These are phyloP conservation scores for Triplophysa siluroides DNA, from an alignment of 2,113 vertebrate species.

Conservation along the genomic window DNA sequence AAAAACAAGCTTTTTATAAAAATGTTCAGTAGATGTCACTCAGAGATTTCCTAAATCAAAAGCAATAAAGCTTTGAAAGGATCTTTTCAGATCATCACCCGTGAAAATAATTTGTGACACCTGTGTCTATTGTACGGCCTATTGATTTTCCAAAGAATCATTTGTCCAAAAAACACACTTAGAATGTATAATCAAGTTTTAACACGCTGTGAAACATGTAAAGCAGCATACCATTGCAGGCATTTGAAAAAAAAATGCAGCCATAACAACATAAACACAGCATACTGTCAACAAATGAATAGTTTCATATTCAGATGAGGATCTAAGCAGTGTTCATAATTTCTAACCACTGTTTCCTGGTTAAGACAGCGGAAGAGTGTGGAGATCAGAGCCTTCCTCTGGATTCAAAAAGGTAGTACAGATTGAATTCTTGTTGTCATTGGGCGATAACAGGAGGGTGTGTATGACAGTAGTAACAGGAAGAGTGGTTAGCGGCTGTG, in stretches of 20 bases:
- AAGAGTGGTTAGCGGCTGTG: constrained; percentile 39
- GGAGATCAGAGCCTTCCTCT: not conserved
- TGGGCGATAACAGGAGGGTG: constrained; percentile 1
- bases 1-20: no score
- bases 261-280: not conserved
- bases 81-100: no score
- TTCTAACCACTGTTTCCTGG: not conserved
- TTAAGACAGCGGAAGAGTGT: not conserved
- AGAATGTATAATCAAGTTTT: not conserved
- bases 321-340: constrained; percentile 14
- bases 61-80: no score
- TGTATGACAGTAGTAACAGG: not conserved
- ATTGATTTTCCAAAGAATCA: no score
- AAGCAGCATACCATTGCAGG: constrained; percentile 7
- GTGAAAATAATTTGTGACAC: no score
- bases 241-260: not conserved
- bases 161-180: no score
- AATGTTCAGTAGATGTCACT: no score
- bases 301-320: not conserved
- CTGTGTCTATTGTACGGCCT: no score
- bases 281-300: no score
- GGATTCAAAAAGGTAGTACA: not conserved
- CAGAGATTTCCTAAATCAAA: no score
- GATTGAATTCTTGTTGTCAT: not conserved
- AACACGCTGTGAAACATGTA: not conserved